phyloP scores from a whole-genome alignment of 2,113 vertebrate species.

The Gasterosteus nipponicus region DNA sequence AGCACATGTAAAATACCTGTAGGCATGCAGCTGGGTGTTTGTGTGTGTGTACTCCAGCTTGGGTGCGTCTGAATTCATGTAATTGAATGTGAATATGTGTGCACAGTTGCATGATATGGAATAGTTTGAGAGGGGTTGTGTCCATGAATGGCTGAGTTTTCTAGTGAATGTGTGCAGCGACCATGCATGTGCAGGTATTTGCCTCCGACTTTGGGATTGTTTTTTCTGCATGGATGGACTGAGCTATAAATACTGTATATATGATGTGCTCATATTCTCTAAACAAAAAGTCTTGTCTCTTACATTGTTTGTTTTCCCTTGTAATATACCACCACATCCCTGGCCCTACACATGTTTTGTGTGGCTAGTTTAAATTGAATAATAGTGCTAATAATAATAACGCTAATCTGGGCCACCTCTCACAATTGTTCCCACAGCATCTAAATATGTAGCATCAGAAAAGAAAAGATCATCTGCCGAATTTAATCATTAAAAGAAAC shows the following conservation, averaged over 20 bases:
- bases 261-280: constrained; percentile 40
- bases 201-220: constrained; percentile 55
- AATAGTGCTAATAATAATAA: background rate
- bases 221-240: constrained; percentile 56
- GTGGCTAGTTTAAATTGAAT: background rate
- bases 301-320: constrained; percentile 25
- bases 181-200: constrained; percentile 42
- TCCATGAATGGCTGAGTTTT: constrained; percentile 47
- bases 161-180: constrained; percentile 45
- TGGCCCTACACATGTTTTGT: constrained; percentile 7
- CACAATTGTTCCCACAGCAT: background rate
- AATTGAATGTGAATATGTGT: constrained; percentile 58
- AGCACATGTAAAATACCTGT: constrained; percentile 32
- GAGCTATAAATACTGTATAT: constrained; percentile 40
- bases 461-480: background rate
- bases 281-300: constrained; percentile 32
- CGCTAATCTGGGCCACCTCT: background rate
- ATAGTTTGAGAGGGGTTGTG: constrained; percentile 32
- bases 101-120: constrained; percentile 60
- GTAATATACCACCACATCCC: background rate
- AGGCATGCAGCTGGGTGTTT: constrained; percentile 47
- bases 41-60: constrained; percentile 33
- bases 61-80: constrained; percentile 50
- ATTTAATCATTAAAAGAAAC: background rate
- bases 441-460: background rate